phyloP scores from a whole-genome alignment of 2,888 invertebrate species.

The Erebia epiphron region DNA sequence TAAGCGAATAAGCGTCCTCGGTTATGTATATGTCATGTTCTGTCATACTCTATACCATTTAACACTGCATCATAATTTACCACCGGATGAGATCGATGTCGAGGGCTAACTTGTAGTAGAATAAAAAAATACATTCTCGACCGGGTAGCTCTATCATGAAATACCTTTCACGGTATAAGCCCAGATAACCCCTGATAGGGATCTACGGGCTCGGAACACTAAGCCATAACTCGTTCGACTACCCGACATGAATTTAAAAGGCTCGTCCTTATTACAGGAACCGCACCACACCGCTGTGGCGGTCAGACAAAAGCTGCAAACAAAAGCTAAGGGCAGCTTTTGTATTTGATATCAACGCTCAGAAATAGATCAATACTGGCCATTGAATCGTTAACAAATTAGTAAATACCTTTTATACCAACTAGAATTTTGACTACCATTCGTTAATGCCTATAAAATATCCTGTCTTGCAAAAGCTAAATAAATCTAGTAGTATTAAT shows the following conservation, averaged over 20 bases:
- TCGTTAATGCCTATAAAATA: too few relatives aligned
- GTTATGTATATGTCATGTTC: too few relatives aligned
- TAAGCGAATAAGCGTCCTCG: too few relatives aligned
- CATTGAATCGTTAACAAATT: slow-evolving; percentile 23
- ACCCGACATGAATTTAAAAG: slow-evolving; percentile 77
- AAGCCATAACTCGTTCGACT: slow-evolving; percentile 52
- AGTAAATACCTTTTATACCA: neutral
- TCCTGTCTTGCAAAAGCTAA: too few relatives aligned
- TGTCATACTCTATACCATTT: too few relatives aligned
- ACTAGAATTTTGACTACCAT: too few relatives aligned
- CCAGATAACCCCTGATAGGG: neutral
- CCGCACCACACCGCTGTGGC: slow-evolving; percentile 60
- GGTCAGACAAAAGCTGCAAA: slow-evolving; percentile 71
- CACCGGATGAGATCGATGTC: too few relatives aligned
- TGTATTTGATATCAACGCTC: slow-evolving; percentile 48
- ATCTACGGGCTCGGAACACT: neutral
- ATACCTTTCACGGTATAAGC: neutral
- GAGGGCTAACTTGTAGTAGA: too few relatives aligned
- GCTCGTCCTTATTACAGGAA: slow-evolving; percentile 45
- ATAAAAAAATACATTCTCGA: too few relatives aligned
- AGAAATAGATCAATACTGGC: slow-evolving; percentile 42
- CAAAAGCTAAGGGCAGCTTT: slow-evolving; percentile 53
- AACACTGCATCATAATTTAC: too few relatives aligned
- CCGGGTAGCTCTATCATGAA: too few relatives aligned
- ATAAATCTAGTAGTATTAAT: too few relatives aligned